Evolutionary conservation across 1,140 invertebrate species (phyloP), one percentile per base, ranked within the genome.

Genomic region (Philopotamus ludificatus): DNA sequence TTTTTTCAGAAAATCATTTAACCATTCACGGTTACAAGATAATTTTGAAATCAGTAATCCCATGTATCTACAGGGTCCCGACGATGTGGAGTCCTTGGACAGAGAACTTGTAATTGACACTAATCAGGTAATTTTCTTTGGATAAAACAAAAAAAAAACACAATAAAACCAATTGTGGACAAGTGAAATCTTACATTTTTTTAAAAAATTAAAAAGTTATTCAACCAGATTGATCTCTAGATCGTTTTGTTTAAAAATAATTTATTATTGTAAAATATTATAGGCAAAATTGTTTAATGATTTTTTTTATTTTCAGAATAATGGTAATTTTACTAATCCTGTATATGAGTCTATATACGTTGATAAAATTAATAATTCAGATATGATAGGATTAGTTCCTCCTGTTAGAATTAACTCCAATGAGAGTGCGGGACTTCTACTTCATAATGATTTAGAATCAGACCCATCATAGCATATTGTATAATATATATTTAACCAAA

Each of bases 11-110:
- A 79, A 82, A 70, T 82, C 86, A 25, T 93, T 93, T 75, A 85
- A 86, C 66, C 91, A 93, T 78, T 86, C 88, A 25, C 81, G 90
- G 12, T 87, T 93, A 72, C 82, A 88, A 59, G 90, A 92, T 73
- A 89, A 89, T 75, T 84, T 92, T 72, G 91, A 91, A 78, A 90
- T 92, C 59, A 87, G 77, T 73, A 94, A 94, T 80, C 91, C 92
- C 9, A 92, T 93, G 82, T 94, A 92, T 77, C 82, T 90, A 61
- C 84, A 85, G 55, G 86, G 87, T 72, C 80, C 83, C 39, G 87
- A 86, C 25, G 86, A 87, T 65, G 77, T 79, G 18, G 79, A 81
- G 66, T 83, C 83, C 3, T 12, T 66, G 21, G 82, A 82, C 28
- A 75, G 74, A 23, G 74, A 74, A 62, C 75, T 87, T 71, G 79